Evolutionary conservation across 1,140 invertebrate species (phyloP).

Genomic region (Spodoptera litura): DNA sequence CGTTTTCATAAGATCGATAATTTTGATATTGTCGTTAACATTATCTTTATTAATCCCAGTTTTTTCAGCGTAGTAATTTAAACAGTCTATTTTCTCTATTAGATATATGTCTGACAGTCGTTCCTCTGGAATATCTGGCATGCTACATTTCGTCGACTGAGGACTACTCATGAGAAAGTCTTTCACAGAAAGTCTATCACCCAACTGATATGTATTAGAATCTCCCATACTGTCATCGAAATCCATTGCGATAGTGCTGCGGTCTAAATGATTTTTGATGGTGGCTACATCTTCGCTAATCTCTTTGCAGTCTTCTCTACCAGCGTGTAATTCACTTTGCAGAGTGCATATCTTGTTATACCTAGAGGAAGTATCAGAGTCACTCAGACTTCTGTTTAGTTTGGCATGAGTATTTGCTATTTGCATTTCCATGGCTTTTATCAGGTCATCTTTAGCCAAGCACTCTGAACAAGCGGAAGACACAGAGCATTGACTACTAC

Average conservation of each 20-base stretch:
- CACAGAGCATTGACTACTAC: background rate
- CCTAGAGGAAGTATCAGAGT: constrained; percentile 75
- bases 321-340: constrained; percentile 78
- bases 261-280: constrained; percentile 79
- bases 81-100: constrained; percentile 71
- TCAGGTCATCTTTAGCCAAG: constrained; percentile 62
- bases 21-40: constrained; percentile 64
- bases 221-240: constrained; percentile 74
- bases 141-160: constrained; percentile 52
- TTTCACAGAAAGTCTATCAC: constrained; percentile 38
- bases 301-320: constrained; percentile 78
- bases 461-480: constrained; percentile 62
- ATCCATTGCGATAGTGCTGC: constrained; percentile 72
- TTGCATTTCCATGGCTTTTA: constrained; percentile 58
- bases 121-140: constrained; percentile 64
- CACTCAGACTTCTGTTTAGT: constrained; percentile 74
- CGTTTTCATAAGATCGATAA: constrained; percentile 77
- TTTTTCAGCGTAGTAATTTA: constrained; percentile 71
- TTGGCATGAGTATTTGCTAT: constrained; percentile 56
- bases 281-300: constrained; percentile 78
- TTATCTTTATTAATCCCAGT: constrained; percentile 59
- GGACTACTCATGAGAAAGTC: constrained; percentile 50
- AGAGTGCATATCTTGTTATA: constrained; percentile 78
- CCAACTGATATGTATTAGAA: constrained; percentile 52
- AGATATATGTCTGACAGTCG: constrained; percentile 58